Percentiles rank a stretch among this genome's conserved stretches.
These are phyloP conservation scores for Scaptomyza hsui DNA, from an alignment of 1,140 invertebrate genomes.

Conservation along the genomic window DNA sequence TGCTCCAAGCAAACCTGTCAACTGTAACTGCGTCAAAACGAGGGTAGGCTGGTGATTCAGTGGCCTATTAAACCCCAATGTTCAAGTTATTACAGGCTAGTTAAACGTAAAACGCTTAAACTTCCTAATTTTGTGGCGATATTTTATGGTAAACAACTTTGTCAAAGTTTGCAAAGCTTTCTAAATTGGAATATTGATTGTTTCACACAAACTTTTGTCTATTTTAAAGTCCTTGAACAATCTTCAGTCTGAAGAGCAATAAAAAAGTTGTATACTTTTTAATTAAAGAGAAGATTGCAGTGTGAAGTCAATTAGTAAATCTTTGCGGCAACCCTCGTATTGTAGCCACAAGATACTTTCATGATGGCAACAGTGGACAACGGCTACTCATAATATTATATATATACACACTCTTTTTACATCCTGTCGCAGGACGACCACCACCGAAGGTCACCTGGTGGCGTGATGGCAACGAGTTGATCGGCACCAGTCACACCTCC, in stretches of 20 bases:
- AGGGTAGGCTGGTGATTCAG: background rate
- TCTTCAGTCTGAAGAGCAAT: too few species aligned
- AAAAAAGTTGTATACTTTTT: too few species aligned
- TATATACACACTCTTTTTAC: background rate
- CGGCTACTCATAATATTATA: slow-evolving; percentile 8
- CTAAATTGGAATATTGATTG: too few species aligned
- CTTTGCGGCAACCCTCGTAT: background rate
- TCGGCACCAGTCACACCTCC: slow-evolving; percentile 87
- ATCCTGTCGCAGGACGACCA: slow-evolving; percentile 86
- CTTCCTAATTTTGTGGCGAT: too few species aligned
- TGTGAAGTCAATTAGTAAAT: too few species aligned
- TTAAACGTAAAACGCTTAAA: too few species aligned
- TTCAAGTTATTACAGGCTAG: background rate
- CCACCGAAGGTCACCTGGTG: slow-evolving; percentile 91
- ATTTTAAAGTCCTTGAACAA: too few species aligned
- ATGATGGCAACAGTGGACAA: slow-evolving; percentile 1
- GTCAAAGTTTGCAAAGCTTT: too few species aligned
- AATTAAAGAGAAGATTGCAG: too few species aligned
- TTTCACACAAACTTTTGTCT: too few species aligned
- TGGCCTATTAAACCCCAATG: background rate
- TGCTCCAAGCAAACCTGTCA: slow-evolving; percentile 34
- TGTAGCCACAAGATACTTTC: slow-evolving; percentile 1
- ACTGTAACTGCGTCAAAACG: slow-evolving; percentile 22
- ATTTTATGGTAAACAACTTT: too few species aligned
- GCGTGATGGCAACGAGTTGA: slow-evolving; percentile 89